A percentile compares a stretch with the other conserved stretches of the same genome.
phyloP scores from a whole-genome alignment of 2,797 vertebrate genomes.

The Enteromius trimaculatus region DNA sequence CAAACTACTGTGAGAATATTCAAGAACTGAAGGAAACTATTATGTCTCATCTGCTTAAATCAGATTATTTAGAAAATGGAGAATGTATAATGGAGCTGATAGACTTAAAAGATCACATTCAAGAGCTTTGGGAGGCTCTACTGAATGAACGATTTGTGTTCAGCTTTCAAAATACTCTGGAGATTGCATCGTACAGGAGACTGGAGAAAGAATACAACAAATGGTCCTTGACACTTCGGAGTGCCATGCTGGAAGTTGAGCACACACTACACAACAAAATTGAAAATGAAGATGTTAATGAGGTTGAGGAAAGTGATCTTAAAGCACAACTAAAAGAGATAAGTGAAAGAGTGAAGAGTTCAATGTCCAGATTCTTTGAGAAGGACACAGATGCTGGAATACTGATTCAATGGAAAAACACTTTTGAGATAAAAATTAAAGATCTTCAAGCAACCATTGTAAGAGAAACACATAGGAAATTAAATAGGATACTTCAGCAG shows the following conservation, averaged over 20 bases:
- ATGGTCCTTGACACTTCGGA: constrained; percentile 72
- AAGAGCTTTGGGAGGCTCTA: constrained; percentile 74
- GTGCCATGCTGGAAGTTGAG: background rate
- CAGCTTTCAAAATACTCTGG: constrained; percentile 77
- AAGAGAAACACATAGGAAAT: constrained; percentile 52
- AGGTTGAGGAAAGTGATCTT: background rate
- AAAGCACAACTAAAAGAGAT: constrained; percentile 42
- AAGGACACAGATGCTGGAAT: constrained; percentile 65
- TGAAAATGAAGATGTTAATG: constrained; percentile 57
- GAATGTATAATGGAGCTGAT: constrained; percentile 61
- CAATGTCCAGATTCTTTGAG: constrained; percentile 66
- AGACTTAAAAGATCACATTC: constrained; percentile 65
- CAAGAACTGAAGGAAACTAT: constrained; percentile 71
- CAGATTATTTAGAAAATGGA: background rate
- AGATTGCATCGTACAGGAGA: constrained; percentile 71
- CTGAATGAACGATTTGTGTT: constrained; percentile 79
- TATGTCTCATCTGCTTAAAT: constrained; percentile 61
- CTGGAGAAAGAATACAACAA: constrained; percentile 68
- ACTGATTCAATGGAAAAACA: constrained; percentile 69
- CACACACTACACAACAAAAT: constrained; percentile 61
- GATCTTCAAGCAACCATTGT: constrained; percentile 61
- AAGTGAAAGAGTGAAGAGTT: constrained; percentile 51
- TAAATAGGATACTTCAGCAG: constrained; percentile 46
- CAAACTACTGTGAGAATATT: constrained; percentile 73
- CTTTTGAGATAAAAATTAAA: constrained; percentile 59